Percentiles rank a stretch among this genome's conserved stretches.
Conservation (phyloP, 1,140 invertebrate species). For the Vollenhovia emeryi region DNA sequence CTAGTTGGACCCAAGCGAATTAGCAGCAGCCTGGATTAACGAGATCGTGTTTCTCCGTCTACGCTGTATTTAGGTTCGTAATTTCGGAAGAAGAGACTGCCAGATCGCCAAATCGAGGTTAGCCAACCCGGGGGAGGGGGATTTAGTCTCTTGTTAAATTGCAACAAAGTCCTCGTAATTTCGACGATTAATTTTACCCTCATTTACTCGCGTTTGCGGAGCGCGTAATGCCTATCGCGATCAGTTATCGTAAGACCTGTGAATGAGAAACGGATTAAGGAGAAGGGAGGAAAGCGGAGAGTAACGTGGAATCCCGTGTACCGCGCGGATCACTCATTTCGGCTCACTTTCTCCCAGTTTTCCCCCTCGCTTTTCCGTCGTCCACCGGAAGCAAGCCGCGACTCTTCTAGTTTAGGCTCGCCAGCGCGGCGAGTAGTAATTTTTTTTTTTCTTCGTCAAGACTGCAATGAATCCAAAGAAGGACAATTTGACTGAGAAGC, state of each 20-base stretch:
- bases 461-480: conserved; percentile 84
- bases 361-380: conserved; percentile 1
- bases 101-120: conserved; percentile 16
- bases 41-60: background rate
- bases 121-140: background rate
- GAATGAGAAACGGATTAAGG: conserved; percentile 3
- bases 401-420: conserved; percentile 33
- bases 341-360: background rate
- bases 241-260: background rate
- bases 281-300: background rate
- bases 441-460: conserved; percentile 76
- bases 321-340: background rate
- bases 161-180: background rate
- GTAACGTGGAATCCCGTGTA: background rate
- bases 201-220: conserved; percentile 1
- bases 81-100: background rate
- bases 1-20: background rate
- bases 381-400: background rate
- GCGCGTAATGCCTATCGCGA: background rate
- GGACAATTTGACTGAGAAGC: conserved; percentile 76
- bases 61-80: background rate
- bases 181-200: background rate
- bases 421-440: conserved; percentile 39
- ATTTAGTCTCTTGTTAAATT: background rate
- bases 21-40: background rate